These are phyloP conservation scores for Thalassophryne amazonica DNA, from an alignment of 2,797 vertebrate species.

Conservation along the genomic window DNA sequence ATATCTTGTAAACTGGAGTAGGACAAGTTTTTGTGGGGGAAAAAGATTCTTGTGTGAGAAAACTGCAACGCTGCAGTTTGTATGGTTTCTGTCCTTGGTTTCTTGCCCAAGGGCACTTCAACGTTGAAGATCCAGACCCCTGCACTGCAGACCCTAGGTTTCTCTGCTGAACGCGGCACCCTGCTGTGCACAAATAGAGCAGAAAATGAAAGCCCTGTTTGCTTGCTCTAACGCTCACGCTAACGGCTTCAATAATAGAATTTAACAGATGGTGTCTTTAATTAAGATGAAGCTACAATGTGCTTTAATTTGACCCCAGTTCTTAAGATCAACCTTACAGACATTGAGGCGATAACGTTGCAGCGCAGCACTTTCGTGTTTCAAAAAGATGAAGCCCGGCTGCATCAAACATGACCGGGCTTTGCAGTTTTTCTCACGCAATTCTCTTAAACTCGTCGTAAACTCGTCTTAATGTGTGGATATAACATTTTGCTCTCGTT, in stretches of 20 bases:
- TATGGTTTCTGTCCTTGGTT: too few relatives aligned
- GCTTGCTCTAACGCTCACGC: slow-evolving; percentile 1
- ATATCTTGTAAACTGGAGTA: too few relatives aligned
- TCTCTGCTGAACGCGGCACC: background rate
- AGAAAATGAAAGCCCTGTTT: slow-evolving; percentile 27
- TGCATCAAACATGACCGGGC: slow-evolving; percentile 35
- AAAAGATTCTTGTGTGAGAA: too few relatives aligned
- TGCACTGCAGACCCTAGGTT: background rate
- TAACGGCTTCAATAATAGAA: slow-evolving; percentile 40
- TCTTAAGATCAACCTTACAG: slow-evolving; percentile 24
- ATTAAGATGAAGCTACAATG: slow-evolving; percentile 36
- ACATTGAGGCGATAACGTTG: slow-evolving; percentile 34
- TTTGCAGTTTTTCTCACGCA: too few relatives aligned
- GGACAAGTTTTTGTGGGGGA: too few relatives aligned
- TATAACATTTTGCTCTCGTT: slow-evolving; percentile 57
- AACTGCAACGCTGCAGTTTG: too few relatives aligned
- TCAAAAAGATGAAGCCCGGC: slow-evolving; percentile 65
- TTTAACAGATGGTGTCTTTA: slow-evolving; percentile 60
- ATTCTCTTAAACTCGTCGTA: slow-evolving; percentile 13
- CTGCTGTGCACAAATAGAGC: slow-evolving; percentile 29
- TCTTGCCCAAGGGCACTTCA: slow-evolving; percentile 11
- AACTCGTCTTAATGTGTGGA: slow-evolving; percentile 43
- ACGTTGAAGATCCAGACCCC: slow-evolving; percentile 1
- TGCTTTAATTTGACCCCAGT: slow-evolving; percentile 39
- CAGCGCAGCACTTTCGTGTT: slow-evolving; percentile 45